Percentiles rank a stretch among this genome's conserved stretches.
These are phyloP conservation scores for Callithrix jacchus DNA, from an alignment of 2,113 vertebrate genomes.

Conservation along the genomic window DNA sequence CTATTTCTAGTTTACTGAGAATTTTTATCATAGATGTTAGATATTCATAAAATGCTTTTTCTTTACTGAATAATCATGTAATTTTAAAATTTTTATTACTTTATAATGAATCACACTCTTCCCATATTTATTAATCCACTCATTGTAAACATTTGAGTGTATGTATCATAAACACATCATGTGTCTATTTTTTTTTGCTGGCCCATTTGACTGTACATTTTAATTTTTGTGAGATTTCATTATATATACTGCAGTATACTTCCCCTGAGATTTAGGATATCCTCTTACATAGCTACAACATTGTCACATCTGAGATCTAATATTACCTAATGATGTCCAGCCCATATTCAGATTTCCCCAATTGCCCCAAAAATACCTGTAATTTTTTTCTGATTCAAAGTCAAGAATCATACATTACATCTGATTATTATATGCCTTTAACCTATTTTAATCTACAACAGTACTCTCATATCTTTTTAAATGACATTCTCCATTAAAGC, in stretches of 20 bases:
- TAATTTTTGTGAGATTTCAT: background rate
- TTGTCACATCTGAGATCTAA: background rate
- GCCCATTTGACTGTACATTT: background rate
- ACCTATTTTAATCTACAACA: background rate
- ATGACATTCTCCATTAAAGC: background rate
- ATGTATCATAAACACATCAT: background rate
- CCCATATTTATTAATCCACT: background rate
- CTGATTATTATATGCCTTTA: background rate
- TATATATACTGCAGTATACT: background rate
- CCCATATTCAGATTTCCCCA: background rate
- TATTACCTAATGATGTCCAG: background rate
- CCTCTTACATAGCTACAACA: background rate
- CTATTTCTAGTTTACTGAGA: background rate
- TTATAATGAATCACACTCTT: background rate
- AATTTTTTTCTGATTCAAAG: conserved; percentile 5
- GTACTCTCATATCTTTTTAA: background rate
- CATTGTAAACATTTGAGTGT: background rate
- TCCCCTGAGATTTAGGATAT: background rate
- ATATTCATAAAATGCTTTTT: background rate
- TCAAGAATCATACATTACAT: background rate
- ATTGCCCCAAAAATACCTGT: background rate
- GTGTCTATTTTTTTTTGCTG: background rate
- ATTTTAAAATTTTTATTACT: background rate
- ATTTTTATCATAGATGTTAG: background rate
- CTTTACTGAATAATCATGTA: background rate